Evolutionary conservation across 2,888 invertebrate species (phyloP).

Genomic region (Siphlonurus alternatus): DNA sequence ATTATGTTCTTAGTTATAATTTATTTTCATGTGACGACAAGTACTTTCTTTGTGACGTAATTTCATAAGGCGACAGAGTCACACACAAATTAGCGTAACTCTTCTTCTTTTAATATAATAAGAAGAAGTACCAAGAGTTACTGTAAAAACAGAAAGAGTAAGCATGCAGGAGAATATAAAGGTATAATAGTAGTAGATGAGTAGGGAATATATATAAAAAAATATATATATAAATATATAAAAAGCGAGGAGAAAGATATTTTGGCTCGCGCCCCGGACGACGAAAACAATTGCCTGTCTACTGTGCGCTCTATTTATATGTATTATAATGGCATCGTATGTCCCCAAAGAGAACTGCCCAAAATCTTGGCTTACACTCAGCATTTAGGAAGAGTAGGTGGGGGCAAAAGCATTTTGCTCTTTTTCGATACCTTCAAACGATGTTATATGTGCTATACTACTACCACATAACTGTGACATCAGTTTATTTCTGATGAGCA

Average conservation of each 20-base stretch:
- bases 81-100: background rate
- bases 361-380: background rate
- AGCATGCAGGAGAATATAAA: background rate
- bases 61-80: background rate
- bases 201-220: background rate
- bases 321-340: background rate
- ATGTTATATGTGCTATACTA: background rate
- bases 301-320: conserved; percentile 1
- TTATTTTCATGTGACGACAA: background rate
- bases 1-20: background rate
- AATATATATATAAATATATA: background rate
- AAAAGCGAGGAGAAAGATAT: background rate
- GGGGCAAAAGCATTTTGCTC: too few species aligned
- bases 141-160: background rate
- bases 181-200: background rate
- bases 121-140: background rate
- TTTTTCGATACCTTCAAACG: background rate
- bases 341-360: background rate
- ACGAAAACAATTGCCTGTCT: background rate
- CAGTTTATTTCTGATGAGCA: background rate
- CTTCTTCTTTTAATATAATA: background rate
- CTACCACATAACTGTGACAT: background rate
- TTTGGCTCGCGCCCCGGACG: background rate
- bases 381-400: too few species aligned
- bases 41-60: background rate